Evolutionary conservation across 2,797 vertebrate genomes (phyloP), one percentile per base, ranked within the genome.

Genomic region (Dermochelys coriacea): DNA sequence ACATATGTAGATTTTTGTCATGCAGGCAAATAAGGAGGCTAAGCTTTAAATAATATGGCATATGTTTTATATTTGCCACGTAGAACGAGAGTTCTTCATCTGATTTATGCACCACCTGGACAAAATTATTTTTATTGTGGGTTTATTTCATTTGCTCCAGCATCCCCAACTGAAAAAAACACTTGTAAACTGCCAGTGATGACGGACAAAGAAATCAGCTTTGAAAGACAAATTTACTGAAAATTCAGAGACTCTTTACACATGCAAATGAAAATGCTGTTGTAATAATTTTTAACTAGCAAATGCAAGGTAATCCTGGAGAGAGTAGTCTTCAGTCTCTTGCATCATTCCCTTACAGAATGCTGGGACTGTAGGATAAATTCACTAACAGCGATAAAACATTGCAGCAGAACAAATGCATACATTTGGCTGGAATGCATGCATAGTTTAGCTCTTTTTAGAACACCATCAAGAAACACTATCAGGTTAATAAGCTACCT

Each of bases 41-140:
- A 92, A 94, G 92, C 88, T 96, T 97, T 97, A 96, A 97, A 97
- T 98, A 98, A 97, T 96, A 91, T 96, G 96, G 94, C 96, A 97
- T 97, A 94, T 98, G 97, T 95, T 98, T 98, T 98, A 96, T 97
- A 98, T 98, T 98, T 98, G 94, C 95, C 91, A 93, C 93, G 95
- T 96, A 97, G 97, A 98, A 97, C 91, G 97, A 91, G 96, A 97
- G 98, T 98, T 98, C 97, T 96, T 97, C 90, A 96, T 89, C 92
- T 98, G 97, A 98, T 98, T 98, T 98, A 98, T 97, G 95, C 94
- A 91, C 96, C 97, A 98, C 97, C 96, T 98, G 97, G 97, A 98
- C 95, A 97, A 97, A 98, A 98, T 98, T 98, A 97, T 97, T 97
- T 98, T 98, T 98, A 97, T 97, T 98, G 96, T 5, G 57, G 95